These are phyloP conservation scores for Cyrtorhinus lividipennis DNA, from an alignment of 1,140 invertebrate genomes.

Conservation along the genomic window DNA sequence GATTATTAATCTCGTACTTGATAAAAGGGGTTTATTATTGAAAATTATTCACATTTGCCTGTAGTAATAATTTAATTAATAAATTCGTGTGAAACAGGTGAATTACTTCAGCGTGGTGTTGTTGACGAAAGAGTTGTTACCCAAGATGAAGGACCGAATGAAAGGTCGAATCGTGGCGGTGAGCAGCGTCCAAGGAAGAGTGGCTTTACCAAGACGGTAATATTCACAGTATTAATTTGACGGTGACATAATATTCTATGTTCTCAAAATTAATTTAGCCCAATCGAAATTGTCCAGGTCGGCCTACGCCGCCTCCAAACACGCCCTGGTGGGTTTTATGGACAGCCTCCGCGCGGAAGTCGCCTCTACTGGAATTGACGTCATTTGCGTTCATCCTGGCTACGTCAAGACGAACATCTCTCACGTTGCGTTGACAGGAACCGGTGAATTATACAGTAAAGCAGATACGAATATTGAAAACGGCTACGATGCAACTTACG, in stretches of 20 bases:
- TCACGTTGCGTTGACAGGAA: constrained; percentile 70
- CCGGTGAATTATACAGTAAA: constrained; percentile 64
- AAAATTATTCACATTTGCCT: too few relatives aligned
- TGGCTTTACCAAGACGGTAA: constrained; percentile 74
- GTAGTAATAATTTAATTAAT: too few relatives aligned
- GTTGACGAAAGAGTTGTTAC: constrained; percentile 75
- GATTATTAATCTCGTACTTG: too few relatives aligned
- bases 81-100: too few relatives aligned
- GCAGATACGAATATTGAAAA: constrained; percentile 25
- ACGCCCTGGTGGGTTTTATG: constrained; percentile 79
- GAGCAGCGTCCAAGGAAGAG: constrained; percentile 85
- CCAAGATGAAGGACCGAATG: constrained; percentile 60
- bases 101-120: constrained; percentile 90
- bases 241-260: too few relatives aligned
- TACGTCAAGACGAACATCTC: constrained; percentile 82
- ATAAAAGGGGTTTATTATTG: too few relatives aligned
- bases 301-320: constrained; percentile 86
- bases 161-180: constrained; percentile 75
- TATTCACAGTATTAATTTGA: too few relatives aligned
- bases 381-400: constrained; percentile 71
- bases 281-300: too few relatives aligned
- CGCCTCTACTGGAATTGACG: constrained; percentile 51
- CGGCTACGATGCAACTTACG: constrained; percentile 51
- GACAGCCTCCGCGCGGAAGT: constrained; percentile 74
- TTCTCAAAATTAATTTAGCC: too few relatives aligned